A percentile compares a stretch with the other conserved stretches of the same genome.
phyloP scores from a whole-genome alignment of 37 sponge, comb jelly and placozoan genomes.

The Beroe ovata region DNA sequence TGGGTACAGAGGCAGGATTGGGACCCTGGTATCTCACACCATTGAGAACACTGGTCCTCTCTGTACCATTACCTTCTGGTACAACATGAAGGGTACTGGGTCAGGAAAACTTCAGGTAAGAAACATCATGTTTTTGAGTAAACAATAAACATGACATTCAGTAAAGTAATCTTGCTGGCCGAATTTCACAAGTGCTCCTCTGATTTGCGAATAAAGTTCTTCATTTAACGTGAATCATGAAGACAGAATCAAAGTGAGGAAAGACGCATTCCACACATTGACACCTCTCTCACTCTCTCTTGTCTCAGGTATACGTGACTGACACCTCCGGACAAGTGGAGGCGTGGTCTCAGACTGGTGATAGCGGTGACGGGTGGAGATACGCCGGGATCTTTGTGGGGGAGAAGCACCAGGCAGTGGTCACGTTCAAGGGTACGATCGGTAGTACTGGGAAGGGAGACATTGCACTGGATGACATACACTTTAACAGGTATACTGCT shows the following conservation, averaged over 20 bases:
- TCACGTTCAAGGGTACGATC: slow-evolving; percentile 15
- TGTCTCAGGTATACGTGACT: slow-evolving; percentile 28
- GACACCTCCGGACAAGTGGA: slow-evolving; percentile 36
- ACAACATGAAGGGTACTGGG: slow-evolving; percentile 67
- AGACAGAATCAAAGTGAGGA: too few species aligned
- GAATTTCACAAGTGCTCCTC: too few species aligned
- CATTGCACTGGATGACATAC: slow-evolving; percentile 56
- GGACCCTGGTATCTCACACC: slow-evolving; percentile 15
- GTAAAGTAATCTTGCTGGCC: too few species aligned
- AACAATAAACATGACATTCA: too few species aligned
- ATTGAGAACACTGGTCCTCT: slow-evolving; percentile 33
- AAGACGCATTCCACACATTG: too few species aligned
- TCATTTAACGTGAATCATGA: too few species aligned
- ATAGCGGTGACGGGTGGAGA: slow-evolving; percentile 51
- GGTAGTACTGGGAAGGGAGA: slow-evolving; percentile 31
- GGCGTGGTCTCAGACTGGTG: slow-evolving; percentile 38
- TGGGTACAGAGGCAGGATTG: slow-evolving; percentile 4
- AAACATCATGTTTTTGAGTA: too few species aligned
- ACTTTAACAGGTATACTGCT: slow-evolving; percentile 19
- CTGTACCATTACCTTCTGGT: slow-evolving; percentile 65
- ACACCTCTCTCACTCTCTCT: not conserved
- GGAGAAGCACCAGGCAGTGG: slow-evolving; percentile 12
- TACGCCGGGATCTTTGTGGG: slow-evolving; percentile 57
- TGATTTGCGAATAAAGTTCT: too few species aligned
- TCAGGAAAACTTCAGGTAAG: slow-evolving; percentile 39